Base-by-base conservation (phyloP, 2,888 invertebrate genomes). In the Linyphia triangularis region DNA sequence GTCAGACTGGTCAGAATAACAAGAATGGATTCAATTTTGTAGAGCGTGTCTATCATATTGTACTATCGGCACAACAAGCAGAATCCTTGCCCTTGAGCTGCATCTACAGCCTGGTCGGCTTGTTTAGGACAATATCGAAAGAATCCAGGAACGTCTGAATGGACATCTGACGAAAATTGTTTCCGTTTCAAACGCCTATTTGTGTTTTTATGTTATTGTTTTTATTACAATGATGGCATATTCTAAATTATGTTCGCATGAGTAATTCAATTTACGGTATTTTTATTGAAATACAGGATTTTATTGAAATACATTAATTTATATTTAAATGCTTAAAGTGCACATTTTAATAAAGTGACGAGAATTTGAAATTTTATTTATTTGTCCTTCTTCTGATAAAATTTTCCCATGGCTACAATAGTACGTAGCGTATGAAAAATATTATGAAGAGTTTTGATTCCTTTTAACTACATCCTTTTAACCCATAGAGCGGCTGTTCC, bases 1-100 rank as follows among this genome's bases (percentile, higher is more conserved):
- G 26, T 24, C 28, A 61, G 59, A 61, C 24, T 61, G 24, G 37
- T 37, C 75, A 77, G 13, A 28, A 19, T 16, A 63, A n/a, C n/a
- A n/a, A 22, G 69, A 82, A 72, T 33, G 61, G 40, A 63, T 67
- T 57, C 51, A 57, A 59, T 67, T 84, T 75, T 84, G 61, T 70
- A 84, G 84, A 84, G 84, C 84, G 84, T 84, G 73, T 84, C 84
- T 84, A 84, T 84, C 84, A 26, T 77, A 33, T 75, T 43, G 59
- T 67, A 65, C 67, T 40, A 84, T 84, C 84, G 24, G 75, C n/a
- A 37, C 61, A 22, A 73, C 63, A 30, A 75, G 57, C 22, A 16
- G n/a, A 57, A 73, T 30, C 30, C 82, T 82, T 82, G 82, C 33
- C 82, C 82, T 82, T 82, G 72, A 63, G 57, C 37, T 59, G 26